A percentile compares a stretch with the other conserved stretches of the same genome.
Evolutionary conservation across 2,113 vertebrate species (phyloP).

Genomic region (Gnathonemus longibarbis): DNA sequence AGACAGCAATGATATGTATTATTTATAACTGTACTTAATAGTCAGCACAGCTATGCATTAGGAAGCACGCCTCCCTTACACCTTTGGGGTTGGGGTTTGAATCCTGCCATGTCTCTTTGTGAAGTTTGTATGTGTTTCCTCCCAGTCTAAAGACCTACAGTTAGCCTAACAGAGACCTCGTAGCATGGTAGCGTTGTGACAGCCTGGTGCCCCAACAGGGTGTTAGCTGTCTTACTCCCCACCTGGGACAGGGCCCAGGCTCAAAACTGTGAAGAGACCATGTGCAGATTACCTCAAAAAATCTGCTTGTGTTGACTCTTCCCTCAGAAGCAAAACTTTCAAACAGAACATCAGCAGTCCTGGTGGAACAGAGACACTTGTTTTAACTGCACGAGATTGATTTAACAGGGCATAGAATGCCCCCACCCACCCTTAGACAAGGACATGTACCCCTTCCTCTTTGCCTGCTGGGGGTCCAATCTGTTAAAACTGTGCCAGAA

Average conservation of each 20-base stretch:
- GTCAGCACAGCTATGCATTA: background rate
- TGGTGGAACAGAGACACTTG: slow-evolving; percentile 21
- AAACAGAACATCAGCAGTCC: slow-evolving; percentile 54
- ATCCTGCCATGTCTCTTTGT: background rate
- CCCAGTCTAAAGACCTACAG: background rate
- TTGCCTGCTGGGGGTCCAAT: slow-evolving; percentile 37
- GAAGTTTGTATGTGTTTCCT: background rate
- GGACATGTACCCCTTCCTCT: slow-evolving; percentile 45
- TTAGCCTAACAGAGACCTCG: background rate
- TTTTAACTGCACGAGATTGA: background rate
- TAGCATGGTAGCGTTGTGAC: background rate
- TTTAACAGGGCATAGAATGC: background rate
- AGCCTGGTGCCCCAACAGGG: background rate
- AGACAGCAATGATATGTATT: background rate
- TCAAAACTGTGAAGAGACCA: background rate
- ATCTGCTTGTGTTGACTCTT: slow-evolving; percentile 42
- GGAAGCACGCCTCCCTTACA: background rate
- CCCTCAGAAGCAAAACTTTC: slow-evolving; percentile 52
- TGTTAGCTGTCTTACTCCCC: background rate
- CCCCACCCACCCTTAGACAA: background rate
- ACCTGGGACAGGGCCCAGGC: background rate
- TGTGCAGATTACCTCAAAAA: slow-evolving; percentile 52
- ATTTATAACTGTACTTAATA: background rate
- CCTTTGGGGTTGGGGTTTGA: background rate
- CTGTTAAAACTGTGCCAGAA: slow-evolving; percentile 37